These are phyloP conservation scores for Cliona cf. orientalis DNA, from an alignment of 37 sponge, comb jelly and placozoan genomes.

Conservation along the genomic window DNA sequence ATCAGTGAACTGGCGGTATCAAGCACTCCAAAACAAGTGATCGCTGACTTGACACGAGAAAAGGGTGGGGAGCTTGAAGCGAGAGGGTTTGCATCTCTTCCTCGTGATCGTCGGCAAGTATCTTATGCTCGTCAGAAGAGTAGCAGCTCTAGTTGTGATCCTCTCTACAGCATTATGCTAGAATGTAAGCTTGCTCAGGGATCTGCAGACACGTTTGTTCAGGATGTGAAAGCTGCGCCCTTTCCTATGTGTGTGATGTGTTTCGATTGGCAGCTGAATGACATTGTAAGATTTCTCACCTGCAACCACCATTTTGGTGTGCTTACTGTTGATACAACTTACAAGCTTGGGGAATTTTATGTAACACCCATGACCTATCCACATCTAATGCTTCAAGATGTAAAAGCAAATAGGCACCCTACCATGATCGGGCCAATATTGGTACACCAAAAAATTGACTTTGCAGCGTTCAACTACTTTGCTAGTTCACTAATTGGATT, in stretches of 20 bases:
- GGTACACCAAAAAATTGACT: too few species aligned
- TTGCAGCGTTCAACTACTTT: neutral
- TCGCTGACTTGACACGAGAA: conserved; percentile 1
- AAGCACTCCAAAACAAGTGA: conserved; percentile 13
- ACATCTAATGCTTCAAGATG: too few species aligned
- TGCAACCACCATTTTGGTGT: too few species aligned
- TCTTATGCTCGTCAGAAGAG: too few species aligned
- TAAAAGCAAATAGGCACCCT: too few species aligned
- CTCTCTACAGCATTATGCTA: neutral
- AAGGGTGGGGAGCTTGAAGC: conserved; percentile 38
- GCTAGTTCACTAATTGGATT: neutral
- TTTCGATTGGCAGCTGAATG: too few species aligned
- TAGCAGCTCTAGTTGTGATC: neutral
- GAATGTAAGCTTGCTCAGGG: neutral
- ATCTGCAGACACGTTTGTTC: neutral
- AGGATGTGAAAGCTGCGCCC: neutral
- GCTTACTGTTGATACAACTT: too few species aligned
- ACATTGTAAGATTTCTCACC: too few species aligned
- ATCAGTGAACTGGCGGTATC: conserved; percentile 10
- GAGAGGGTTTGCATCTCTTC: neutral
- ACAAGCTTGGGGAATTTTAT: too few species aligned
- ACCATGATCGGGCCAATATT: too few species aligned
- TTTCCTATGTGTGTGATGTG: too few species aligned
- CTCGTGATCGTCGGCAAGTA: neutral
- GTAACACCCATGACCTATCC: too few species aligned